These are phyloP conservation scores for Pogonophryne albipinna DNA, from an alignment of 2,797 vertebrate species.

Conservation along the genomic window DNA sequence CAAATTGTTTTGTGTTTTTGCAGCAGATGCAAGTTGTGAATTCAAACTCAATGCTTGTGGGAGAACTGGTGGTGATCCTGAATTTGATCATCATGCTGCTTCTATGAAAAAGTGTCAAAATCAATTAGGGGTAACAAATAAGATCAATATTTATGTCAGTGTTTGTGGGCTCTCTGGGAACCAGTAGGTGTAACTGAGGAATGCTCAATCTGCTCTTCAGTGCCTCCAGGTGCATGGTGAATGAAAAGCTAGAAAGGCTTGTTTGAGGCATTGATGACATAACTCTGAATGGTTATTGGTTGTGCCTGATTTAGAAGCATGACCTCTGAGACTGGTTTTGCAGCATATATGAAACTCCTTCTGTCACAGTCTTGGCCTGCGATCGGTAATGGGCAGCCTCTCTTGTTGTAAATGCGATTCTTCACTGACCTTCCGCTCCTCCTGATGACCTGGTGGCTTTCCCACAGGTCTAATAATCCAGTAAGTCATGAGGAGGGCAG, in stretches of 20 bases:
- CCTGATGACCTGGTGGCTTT: conserved; percentile 36
- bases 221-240: conserved; percentile 50
- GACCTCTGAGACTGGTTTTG: conserved; percentile 32
- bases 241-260: conserved; percentile 58
- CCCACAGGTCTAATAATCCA: conserved; percentile 46
- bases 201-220: conserved; percentile 33
- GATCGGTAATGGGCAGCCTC: conserved; percentile 29
- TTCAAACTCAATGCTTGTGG: conserved; percentile 29
- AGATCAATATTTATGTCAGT: conserved; percentile 11
- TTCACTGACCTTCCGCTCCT: conserved; percentile 37
- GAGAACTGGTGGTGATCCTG: conserved; percentile 17
- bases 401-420: conserved; percentile 34
- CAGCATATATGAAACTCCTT: conserved; percentile 24
- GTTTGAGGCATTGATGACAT: conserved; percentile 29
- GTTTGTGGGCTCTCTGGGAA: conserved; percentile 37
- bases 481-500: conserved; percentile 32
- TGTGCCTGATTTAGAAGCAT: conserved; percentile 62
- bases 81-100: conserved; percentile 28
- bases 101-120: conserved; percentile 7
- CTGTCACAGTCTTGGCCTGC: conserved; percentile 31
- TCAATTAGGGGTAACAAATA: not conserved
- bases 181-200: conserved; percentile 30
- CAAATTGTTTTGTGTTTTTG: conserved; percentile 10
- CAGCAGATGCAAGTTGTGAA: not conserved
- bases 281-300: conserved; percentile 45